phyloP scores from a whole-genome alignment of 2,888 invertebrate species.

The Epinotia brunnichana region DNA sequence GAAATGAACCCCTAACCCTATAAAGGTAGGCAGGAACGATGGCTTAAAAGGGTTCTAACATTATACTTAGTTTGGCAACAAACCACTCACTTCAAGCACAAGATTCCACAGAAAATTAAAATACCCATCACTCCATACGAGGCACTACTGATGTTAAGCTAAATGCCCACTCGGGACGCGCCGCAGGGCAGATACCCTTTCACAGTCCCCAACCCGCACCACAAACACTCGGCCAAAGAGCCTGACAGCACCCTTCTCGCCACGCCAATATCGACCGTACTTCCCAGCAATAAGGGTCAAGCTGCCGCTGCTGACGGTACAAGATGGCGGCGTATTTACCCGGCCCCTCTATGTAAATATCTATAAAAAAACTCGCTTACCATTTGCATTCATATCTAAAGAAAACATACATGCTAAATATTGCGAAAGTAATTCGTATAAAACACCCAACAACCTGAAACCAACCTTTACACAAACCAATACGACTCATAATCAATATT shows the following conservation, averaged over 20 bases:
- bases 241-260: neutral
- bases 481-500: constrained; percentile 45
- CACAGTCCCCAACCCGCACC: constrained; percentile 3
- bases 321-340: constrained; percentile 78
- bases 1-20: neutral
- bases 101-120: constrained; percentile 3
- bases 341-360: constrained; percentile 81
- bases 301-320: constrained; percentile 73
- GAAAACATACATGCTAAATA: constrained; percentile 83
- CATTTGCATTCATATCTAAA: constrained; percentile 84
- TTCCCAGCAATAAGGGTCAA: constrained; percentile 46
- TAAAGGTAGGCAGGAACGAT: neutral
- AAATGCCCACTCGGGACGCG: constrained; percentile 20
- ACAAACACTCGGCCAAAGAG: constrained; percentile 17
- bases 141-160: constrained; percentile 14
- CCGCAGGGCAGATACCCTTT: constrained; percentile 49
- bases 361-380: constrained; percentile 82
- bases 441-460: constrained; percentile 45
- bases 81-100: neutral
- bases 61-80: constrained; percentile 4
- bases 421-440: constrained; percentile 65
- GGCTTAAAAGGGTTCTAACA: neutral
- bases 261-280: neutral
- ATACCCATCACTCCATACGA: constrained; percentile 10
- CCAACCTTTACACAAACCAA: constrained; percentile 46